phyloP scores from a whole-genome alignment of 1,140 invertebrate species.

The Ostrea denselamellosa region DNA sequence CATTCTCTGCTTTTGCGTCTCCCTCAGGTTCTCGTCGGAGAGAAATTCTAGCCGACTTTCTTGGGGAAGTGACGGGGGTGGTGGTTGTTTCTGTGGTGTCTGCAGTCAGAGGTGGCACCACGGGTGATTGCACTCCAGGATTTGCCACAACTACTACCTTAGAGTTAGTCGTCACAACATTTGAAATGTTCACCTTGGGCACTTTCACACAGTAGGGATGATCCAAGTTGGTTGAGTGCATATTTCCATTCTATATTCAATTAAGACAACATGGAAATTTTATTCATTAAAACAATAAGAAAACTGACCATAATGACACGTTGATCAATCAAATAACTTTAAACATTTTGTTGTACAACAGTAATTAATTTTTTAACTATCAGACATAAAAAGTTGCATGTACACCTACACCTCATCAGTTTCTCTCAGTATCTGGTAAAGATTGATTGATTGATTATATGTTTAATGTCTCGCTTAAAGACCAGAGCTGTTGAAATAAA shows the following conservation, averaged over 20 bases:
- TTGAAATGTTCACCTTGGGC: neutral
- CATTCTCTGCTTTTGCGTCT: slow-evolving; percentile 45
- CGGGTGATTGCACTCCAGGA: slow-evolving; percentile 1
- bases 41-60: slow-evolving; percentile 56
- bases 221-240: slow-evolving; percentile 28
- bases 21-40: slow-evolving; percentile 51
- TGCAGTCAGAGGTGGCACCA: neutral
- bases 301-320: no score
- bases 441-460: no score
- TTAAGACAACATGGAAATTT: neutral
- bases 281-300: no score
- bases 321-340: no score
- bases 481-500: neutral
- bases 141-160: slow-evolving; percentile 34
- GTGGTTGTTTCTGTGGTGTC: slow-evolving; percentile 13
- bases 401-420: no score
- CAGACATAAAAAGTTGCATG: no score
- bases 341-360: no score
- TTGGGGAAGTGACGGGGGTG: slow-evolving; percentile 49
- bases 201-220: slow-evolving; percentile 34
- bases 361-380: no score
- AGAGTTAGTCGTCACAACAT: neutral
- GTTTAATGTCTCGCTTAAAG: no score
- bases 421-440: no score
- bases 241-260: slow-evolving; percentile 1